Conservation (phyloP, 2,797 vertebrate species). For the Crypturellus tataupa region DNA sequence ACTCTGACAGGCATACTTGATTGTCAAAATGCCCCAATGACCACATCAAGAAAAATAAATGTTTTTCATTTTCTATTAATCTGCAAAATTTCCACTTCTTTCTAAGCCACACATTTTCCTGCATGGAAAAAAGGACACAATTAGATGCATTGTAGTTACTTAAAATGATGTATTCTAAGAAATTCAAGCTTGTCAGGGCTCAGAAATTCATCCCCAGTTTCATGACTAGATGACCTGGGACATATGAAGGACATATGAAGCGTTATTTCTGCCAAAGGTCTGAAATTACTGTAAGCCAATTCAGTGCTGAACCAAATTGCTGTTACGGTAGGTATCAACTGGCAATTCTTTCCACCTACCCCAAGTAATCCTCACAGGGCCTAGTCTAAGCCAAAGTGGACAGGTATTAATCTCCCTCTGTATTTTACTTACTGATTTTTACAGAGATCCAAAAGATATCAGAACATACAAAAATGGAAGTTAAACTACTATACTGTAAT, state of each 20-base stretch:
- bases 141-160: neutral
- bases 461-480: neutral
- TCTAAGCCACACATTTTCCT: neutral
- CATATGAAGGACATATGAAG: neutral
- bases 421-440: neutral
- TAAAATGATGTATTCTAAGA: neutral
- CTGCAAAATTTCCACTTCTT: neutral
- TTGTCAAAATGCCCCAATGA: neutral
- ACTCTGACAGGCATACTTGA: slow-evolving; percentile 1
- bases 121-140: neutral
- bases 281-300: neutral
- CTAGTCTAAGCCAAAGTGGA: neutral
- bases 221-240: neutral
- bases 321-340: neutral
- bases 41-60: neutral
- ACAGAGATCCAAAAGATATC: neutral
- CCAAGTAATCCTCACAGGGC: neutral
- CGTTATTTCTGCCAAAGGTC: neutral
- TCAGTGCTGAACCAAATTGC: neutral
- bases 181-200: neutral
- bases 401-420: neutral
- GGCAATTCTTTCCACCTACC: neutral
- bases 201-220: neutral
- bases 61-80: neutral
- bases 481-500: neutral